Conservation (phyloP, 2,113 vertebrate genomes). For the Calonectris borealis region DNA sequence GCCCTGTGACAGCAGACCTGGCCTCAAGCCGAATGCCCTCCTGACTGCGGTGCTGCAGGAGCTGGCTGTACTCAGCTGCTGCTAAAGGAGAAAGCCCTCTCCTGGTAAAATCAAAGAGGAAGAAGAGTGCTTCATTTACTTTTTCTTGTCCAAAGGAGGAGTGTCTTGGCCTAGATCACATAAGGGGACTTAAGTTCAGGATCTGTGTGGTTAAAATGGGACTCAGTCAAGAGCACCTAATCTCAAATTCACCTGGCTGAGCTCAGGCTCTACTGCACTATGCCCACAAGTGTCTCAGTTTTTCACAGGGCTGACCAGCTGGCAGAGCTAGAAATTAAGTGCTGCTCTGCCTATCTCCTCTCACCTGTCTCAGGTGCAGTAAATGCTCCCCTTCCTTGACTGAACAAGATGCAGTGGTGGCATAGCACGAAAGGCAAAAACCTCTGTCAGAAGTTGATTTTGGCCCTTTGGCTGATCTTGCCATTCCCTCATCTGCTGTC, state of each 20-base stretch:
- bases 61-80: neutral
- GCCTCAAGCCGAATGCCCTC: neutral
- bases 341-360: neutral
- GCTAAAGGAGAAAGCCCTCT: neutral
- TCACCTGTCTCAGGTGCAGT: neutral
- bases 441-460: neutral
- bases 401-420: neutral
- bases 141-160: neutral
- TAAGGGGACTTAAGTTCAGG: neutral
- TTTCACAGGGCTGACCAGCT: neutral
- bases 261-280: neutral
- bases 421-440: neutral
- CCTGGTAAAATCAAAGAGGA: neutral
- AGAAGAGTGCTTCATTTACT: neutral
- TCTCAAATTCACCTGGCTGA: neutral
- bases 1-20: neutral
- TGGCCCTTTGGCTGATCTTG: neutral
- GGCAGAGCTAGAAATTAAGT: neutral
- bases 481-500: neutral
- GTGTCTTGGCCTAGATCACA: neutral
- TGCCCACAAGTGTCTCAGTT: neutral
- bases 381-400: neutral
- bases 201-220: neutral
- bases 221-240: neutral
- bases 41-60: neutral